Evolutionary conservation across 2,888 invertebrate species (phyloP).

Genomic region (Criorhina ranunculi): DNA sequence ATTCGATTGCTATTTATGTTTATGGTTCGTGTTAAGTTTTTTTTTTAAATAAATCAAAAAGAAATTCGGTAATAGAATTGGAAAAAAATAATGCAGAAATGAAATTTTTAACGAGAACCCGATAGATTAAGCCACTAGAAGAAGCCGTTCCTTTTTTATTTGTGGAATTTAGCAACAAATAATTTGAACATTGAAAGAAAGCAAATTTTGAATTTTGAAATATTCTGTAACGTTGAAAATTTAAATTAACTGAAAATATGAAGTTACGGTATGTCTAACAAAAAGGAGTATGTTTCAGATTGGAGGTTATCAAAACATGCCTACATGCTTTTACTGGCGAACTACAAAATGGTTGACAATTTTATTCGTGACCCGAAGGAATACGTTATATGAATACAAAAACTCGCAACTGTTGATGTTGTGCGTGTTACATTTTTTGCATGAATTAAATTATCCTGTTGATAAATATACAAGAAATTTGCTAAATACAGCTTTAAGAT

Average conservation of each 20-base stretch:
- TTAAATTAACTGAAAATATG: constrained; percentile 26
- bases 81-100: constrained; percentile 35
- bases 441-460: no score
- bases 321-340: not conserved
- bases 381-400: no score
- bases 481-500: no score
- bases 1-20: constrained; percentile 39
- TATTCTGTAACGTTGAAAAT: constrained; percentile 21
- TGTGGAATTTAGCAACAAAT: constrained; percentile 35
- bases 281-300: not conserved
- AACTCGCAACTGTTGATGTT: no score
- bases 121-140: constrained; percentile 41
- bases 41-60: constrained; percentile 28
- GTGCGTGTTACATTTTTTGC: no score
- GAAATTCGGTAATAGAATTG: constrained; percentile 18
- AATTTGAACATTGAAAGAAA: constrained; percentile 50
- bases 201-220: constrained; percentile 24
- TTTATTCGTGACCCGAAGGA: no score
- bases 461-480: no score
- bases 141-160: constrained; percentile 16
- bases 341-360: no score
- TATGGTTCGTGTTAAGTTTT: constrained; percentile 30
- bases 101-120: constrained; percentile 46
- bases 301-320: not conserved
- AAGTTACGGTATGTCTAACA: constrained; percentile 49